phyloP scores from a whole-genome alignment of 2,113 vertebrate species.

The Pelecanoides urinatrix region DNA sequence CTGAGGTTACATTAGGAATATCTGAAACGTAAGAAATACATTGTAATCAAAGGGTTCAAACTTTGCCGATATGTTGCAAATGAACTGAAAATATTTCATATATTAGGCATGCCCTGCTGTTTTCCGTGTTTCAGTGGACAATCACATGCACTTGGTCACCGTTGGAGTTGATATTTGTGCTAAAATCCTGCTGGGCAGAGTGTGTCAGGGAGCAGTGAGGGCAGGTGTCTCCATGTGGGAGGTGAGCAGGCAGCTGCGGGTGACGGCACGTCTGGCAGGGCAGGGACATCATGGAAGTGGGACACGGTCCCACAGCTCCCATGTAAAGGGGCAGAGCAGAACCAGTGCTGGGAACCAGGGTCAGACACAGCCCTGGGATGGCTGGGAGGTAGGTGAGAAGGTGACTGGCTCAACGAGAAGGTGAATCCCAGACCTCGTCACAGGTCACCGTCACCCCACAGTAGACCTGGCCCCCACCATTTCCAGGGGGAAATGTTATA shows the following conservation, averaged over 20 bases:
- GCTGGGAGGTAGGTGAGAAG: accelerated
- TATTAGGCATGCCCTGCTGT: neutral
- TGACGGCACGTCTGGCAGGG: accelerated
- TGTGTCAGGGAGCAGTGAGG: neutral
- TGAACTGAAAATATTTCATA: neutral
- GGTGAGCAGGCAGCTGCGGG: accelerated
- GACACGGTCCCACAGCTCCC: accelerated
- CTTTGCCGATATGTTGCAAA: neutral
- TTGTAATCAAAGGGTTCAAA: neutral
- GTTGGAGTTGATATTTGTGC: no score
- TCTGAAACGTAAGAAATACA: neutral
- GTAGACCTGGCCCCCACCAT: neutral
- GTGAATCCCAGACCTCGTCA: neutral
- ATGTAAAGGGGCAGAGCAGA: neutral
- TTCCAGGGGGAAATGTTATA: neutral
- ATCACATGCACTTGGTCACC: accelerated
- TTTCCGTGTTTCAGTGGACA: neutral
- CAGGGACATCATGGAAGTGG: no score
- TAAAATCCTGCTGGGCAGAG: neutral
- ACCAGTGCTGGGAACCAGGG: accelerated
- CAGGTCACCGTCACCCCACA: accelerated
- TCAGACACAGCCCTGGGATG: neutral
- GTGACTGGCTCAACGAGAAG: accelerated
- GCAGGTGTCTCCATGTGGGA: neutral
- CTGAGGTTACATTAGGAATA: neutral